Evolutionary conservation across 1,140 invertebrate genomes (phyloP).

Genomic region (Scylla paramamosain): DNA sequence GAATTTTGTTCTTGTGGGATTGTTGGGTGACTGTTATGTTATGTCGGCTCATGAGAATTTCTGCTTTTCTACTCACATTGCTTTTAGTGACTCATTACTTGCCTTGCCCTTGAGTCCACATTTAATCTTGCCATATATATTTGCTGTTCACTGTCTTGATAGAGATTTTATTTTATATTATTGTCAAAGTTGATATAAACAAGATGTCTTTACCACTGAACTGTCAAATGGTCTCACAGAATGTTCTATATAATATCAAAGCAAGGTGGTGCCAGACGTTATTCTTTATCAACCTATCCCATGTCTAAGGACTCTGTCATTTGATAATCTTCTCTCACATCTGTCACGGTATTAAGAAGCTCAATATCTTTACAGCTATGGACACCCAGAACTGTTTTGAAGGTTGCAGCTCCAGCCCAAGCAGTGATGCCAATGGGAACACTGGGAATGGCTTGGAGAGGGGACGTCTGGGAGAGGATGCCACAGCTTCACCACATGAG

Average conservation of each 20-base stretch:
- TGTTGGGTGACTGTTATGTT: not conserved
- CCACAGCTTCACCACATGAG: not conserved
- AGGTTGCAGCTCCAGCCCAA: slow-evolving; percentile 68
- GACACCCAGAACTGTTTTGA: slow-evolving; percentile 71
- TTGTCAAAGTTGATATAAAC: too few relatives aligned
- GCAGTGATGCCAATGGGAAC: slow-evolving; percentile 71
- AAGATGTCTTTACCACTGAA: too few relatives aligned
- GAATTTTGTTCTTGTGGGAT: not conserved
- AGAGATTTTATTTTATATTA: too few relatives aligned
- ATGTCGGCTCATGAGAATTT: not conserved
- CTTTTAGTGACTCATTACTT: slow-evolving; percentile 3
- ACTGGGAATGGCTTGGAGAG: slow-evolving; percentile 39
- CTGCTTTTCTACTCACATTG: not conserved
- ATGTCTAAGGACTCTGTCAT: too few relatives aligned
- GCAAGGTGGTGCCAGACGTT: too few relatives aligned
- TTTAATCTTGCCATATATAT: not conserved
- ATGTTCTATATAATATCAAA: too few relatives aligned
- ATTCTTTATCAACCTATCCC: too few relatives aligned
- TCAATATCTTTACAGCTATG: slow-evolving; percentile 42
- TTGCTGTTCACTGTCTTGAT: not conserved
- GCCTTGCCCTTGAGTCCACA: not conserved
- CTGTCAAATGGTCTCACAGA: too few relatives aligned
- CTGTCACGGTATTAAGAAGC: too few relatives aligned
- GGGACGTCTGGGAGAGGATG: slow-evolving; percentile 33
- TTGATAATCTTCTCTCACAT: too few relatives aligned